Evolutionary conservation across 2,888 invertebrate species (phyloP).

Genomic region (Lordiphosa fenestrarum): DNA sequence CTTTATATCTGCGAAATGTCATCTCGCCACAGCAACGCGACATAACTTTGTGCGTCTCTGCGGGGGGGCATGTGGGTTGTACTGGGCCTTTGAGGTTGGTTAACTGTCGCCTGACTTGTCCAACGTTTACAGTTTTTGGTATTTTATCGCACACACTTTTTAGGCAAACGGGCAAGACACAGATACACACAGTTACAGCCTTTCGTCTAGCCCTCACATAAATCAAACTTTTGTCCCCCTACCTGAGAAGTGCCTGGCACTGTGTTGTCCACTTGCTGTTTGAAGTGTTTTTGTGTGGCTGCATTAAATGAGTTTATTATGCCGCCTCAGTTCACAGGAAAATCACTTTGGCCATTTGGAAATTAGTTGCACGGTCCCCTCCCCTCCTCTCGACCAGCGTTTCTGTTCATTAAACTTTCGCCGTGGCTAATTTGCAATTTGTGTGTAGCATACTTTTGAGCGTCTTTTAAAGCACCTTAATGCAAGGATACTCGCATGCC

Average conservation of each 20-base stretch:
- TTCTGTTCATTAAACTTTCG: slow-evolving; percentile 40
- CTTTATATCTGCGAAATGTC: slow-evolving; percentile 74
- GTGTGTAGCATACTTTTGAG: too few species aligned
- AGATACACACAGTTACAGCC: slow-evolving; percentile 23
- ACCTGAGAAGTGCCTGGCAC: neutral
- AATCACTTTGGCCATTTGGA: slow-evolving; percentile 1
- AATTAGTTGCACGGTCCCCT: too few species aligned
- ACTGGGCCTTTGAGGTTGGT: slow-evolving; percentile 49
- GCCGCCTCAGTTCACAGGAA: slow-evolving; percentile 19
- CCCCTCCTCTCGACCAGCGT: neutral
- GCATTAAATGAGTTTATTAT: slow-evolving; percentile 39
- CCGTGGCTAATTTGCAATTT: slow-evolving; percentile 45
- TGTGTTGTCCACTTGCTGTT: neutral
- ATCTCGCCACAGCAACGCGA: slow-evolving; percentile 56
- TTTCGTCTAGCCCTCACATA: slow-evolving; percentile 28
- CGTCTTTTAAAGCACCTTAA: too few species aligned
- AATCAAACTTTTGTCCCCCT: slow-evolving; percentile 41
- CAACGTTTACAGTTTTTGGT: slow-evolving; percentile 49
- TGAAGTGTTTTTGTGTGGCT: slow-evolving; percentile 17
- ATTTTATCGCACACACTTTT: slow-evolving; percentile 36
- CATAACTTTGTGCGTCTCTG: slow-evolving; percentile 59
- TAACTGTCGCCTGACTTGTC: slow-evolving; percentile 54
- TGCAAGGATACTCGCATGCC: too few species aligned
- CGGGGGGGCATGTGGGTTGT: slow-evolving; percentile 15
- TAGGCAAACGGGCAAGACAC: neutral